Conservation (phyloP, 2,797 vertebrate species). For the Sebastolobus altivelis region DNA sequence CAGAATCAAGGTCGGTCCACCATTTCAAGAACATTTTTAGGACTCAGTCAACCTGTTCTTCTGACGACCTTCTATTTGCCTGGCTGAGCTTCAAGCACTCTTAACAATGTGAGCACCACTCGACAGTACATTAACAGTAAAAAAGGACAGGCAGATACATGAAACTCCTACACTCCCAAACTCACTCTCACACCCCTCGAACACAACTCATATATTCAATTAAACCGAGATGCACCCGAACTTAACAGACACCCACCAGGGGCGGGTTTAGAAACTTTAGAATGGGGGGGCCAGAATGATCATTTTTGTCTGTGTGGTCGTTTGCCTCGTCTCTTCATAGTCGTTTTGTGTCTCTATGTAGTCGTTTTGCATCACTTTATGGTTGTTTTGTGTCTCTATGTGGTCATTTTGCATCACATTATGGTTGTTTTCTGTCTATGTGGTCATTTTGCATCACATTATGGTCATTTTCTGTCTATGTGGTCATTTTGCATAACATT, state of each 20-base stretch:
- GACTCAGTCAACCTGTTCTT: background rate
- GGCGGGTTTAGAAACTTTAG: background rate
- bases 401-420: background rate
- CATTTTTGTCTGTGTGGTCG: background rate
- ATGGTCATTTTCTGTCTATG: background rate
- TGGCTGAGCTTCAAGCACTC: background rate
- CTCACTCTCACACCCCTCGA: background rate
- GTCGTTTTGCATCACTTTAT: background rate
- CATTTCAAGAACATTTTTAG: background rate
- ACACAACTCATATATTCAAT: constrained; percentile 4
- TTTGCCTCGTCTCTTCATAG: too few relatives aligned
- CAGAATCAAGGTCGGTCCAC: background rate
- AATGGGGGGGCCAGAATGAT: background rate
- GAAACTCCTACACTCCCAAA: constrained; percentile 1
- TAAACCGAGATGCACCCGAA: background rate
- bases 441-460: background rate
- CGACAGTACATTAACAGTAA: background rate
- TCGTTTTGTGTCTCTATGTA: too few relatives aligned
- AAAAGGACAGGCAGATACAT: constrained; percentile 2
- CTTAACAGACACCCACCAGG: background rate
- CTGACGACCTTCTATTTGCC: background rate
- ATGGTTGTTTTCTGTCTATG: too few relatives aligned
- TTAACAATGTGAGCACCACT: constrained; percentile 13
- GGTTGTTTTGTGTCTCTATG: background rate
- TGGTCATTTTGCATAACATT: background rate